A percentile compares a stretch with the other conserved stretches of the same genome.
Evolutionary conservation across 2,888 invertebrate species (phyloP).

Genomic region (Lycophotia porphyrea): DNA sequence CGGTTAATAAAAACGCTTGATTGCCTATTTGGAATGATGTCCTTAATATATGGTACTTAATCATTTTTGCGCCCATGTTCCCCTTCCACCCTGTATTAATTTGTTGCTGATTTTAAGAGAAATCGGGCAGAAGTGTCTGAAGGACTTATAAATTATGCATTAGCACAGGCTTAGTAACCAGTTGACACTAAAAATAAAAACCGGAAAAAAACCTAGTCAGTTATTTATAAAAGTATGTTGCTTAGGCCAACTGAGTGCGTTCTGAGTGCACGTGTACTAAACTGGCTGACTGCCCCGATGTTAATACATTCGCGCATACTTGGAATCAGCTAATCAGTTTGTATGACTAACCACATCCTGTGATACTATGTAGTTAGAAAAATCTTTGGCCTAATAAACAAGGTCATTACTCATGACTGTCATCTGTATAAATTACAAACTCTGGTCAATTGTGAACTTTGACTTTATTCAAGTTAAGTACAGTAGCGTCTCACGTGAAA

Average conservation of each 20-base stretch:
- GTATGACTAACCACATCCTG: conserved; percentile 46
- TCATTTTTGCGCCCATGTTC: no score
- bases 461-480: not conserved
- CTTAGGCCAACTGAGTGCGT: conserved; percentile 17
- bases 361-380: conserved; percentile 15
- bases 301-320: conserved; percentile 8
- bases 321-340: conserved; percentile 22
- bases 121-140: not conserved
- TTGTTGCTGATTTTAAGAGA: not conserved
- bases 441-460: not conserved
- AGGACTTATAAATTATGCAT: not conserved
- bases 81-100: no score
- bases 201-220: not conserved
- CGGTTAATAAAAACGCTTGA: no score
- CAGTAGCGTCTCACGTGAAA: not conserved
- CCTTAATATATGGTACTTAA: no score
- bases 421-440: not conserved
- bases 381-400: conserved; percentile 1
- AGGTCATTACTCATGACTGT: not conserved
- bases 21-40: no score
- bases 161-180: no score
- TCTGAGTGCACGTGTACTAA: conserved; percentile 50
- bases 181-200: not conserved
- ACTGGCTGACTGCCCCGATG: not conserved
- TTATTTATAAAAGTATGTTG: not conserved